A percentile compares a stretch with the other conserved stretches of the same genome.
phyloP scores from a whole-genome alignment of 1,140 invertebrate species.

The Drosophila prosaltans region DNA sequence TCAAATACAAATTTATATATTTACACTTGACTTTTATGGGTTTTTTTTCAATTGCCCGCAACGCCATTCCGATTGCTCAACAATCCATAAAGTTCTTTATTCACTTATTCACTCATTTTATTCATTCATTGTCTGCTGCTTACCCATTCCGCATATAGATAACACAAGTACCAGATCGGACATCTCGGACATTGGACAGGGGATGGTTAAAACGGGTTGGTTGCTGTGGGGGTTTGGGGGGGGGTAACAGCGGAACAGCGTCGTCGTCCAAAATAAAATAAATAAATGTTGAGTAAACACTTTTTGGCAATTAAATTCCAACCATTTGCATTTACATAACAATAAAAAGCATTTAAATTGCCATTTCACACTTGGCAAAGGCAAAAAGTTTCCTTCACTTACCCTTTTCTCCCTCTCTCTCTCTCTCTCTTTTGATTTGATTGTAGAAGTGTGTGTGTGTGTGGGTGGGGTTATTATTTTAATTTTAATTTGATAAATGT shows the following conservation, averaged over 20 bases:
- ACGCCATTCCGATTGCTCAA: slow-evolving; percentile 16
- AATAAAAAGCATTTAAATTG: slow-evolving; percentile 68
- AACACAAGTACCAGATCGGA: slow-evolving; percentile 1
- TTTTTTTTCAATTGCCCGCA: slow-evolving; percentile 46
- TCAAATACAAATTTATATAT: slow-evolving; percentile 25
- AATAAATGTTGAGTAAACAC: slow-evolving; percentile 41
- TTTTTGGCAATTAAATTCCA: slow-evolving; percentile 74
- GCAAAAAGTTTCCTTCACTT: background rate
- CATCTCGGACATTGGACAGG: background rate
- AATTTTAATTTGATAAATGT: slow-evolving; percentile 8
- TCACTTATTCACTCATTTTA: slow-evolving; percentile 17
- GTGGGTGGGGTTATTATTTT: slow-evolving; percentile 7
- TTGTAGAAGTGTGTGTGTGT: background rate
- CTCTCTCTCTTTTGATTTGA: no score
- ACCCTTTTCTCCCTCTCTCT: background rate
- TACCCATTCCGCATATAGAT: slow-evolving; percentile 28
- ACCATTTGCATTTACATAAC: slow-evolving; percentile 68
- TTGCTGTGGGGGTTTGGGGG: background rate
- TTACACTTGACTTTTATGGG: slow-evolving; percentile 49
- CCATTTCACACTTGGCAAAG: slow-evolving; percentile 38
- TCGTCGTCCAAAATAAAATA: slow-evolving; percentile 45
- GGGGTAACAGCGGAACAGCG: background rate
- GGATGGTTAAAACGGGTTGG: no score
- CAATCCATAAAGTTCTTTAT: slow-evolving; percentile 8
- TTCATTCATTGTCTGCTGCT: slow-evolving; percentile 4